A percentile compares a stretch with the other conserved stretches of the same genome.
phyloP scores from a whole-genome alignment of 2,113 vertebrate species.

The Thermophis baileyi region DNA sequence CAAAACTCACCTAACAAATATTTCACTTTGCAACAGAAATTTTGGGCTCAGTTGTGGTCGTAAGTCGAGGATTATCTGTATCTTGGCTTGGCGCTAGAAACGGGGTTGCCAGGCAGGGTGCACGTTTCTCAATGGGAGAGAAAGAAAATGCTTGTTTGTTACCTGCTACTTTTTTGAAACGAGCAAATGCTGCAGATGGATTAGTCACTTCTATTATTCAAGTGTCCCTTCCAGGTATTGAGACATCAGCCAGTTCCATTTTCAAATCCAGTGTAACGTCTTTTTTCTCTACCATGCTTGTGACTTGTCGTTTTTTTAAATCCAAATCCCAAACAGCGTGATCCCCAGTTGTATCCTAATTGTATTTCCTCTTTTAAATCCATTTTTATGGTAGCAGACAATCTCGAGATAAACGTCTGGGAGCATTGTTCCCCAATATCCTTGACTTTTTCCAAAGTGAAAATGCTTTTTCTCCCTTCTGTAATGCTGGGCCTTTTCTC shows the following conservation, averaged over 20 bases:
- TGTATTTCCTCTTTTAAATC: background rate
- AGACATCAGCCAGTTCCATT: no score
- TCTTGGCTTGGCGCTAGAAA: background rate
- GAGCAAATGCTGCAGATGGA: background rate
- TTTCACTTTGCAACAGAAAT: no score
- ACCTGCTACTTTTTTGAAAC: background rate
- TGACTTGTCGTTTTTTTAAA: no score
- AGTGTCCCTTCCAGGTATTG: no score
- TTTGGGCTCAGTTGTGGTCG: no score
- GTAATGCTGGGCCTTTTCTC: background rate
- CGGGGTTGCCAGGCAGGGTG: background rate
- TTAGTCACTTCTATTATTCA: background rate
- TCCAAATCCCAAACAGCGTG: background rate
- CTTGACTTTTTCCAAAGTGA: background rate
- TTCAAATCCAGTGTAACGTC: no score
- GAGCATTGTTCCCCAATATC: background rate
- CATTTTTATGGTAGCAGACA: background rate
- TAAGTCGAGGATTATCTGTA: background rate
- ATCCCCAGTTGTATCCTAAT: background rate
- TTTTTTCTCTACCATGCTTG: no score
- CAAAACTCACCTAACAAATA: no score
- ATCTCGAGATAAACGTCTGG: background rate
- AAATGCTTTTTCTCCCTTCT: no score
- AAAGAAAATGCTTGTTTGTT: background rate
- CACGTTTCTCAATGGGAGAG: background rate